Conservation (phyloP, 2,113 vertebrate genomes). For the Nymphicus hollandicus region DNA sequence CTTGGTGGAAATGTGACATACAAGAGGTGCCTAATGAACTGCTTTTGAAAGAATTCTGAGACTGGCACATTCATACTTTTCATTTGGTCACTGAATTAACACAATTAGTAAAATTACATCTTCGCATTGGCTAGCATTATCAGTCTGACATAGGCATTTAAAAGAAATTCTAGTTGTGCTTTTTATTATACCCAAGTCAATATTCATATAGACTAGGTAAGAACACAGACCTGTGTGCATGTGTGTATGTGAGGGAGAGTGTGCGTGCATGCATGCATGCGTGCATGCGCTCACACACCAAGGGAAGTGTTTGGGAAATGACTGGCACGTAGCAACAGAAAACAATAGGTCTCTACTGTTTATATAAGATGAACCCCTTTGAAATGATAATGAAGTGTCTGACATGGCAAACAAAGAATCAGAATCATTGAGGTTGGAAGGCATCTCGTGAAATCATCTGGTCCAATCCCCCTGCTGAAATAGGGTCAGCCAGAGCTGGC, state of each 20-base stretch:
- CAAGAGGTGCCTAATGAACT: background rate
- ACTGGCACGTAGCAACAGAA: background rate
- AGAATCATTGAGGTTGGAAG: background rate
- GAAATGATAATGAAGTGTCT: background rate
- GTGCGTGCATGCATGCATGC: background rate
- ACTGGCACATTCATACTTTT: background rate
- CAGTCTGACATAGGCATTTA: background rate
- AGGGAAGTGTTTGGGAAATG: background rate
- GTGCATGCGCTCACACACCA: accelerated
- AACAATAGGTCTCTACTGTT: background rate
- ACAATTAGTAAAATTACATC: background rate
- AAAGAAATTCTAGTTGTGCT: background rate
- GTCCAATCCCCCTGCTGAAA: background rate
- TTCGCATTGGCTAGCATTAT: background rate
- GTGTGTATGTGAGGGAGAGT: background rate
- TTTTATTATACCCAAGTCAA: background rate
- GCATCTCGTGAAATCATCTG: background rate
- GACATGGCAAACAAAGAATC: background rate
- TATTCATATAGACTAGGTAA: background rate
- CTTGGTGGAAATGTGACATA: background rate
- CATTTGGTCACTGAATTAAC: background rate
- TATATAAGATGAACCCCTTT: background rate
- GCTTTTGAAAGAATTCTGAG: background rate
- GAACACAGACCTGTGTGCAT: background rate
- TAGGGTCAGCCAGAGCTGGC: background rate